Conservation (phyloP, 2,797 vertebrate species). For the Sebastes vulpes region DNA sequence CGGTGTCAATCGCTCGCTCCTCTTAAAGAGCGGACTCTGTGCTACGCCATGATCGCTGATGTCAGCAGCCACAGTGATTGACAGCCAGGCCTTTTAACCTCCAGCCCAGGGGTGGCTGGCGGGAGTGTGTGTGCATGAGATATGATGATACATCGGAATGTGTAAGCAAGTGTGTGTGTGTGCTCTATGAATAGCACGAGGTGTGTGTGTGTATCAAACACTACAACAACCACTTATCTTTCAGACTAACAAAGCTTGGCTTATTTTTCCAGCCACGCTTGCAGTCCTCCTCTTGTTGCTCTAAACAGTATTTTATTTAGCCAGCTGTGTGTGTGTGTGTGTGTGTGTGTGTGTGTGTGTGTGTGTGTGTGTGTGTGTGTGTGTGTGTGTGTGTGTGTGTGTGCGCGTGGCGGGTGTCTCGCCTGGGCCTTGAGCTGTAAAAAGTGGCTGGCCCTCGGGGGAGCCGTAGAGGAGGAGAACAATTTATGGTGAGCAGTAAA, state of each 20-base stretch:
- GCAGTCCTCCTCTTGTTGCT: slow-evolving; percentile 65
- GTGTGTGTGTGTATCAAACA: slow-evolving; percentile 19
- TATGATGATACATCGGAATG: slow-evolving; percentile 61
- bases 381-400: slow-evolving; percentile 3
- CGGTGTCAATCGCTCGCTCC: slow-evolving; percentile 74
- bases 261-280: slow-evolving; percentile 42
- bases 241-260: slow-evolving; percentile 49
- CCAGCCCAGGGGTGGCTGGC: slow-evolving; percentile 51
- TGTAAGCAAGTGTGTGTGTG: slow-evolving; percentile 17
- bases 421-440: slow-evolving; percentile 83
- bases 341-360: slow-evolving; percentile 1
- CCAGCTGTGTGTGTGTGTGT: no score
- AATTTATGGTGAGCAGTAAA: slow-evolving; percentile 93
- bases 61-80: slow-evolving; percentile 83
- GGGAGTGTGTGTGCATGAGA: slow-evolving; percentile 31
- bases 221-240: slow-evolving; percentile 28
- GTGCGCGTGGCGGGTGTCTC: slow-evolving; percentile 54
- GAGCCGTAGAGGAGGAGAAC: slow-evolving; percentile 87
- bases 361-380: background rate
- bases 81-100: slow-evolving; percentile 84
- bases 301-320: slow-evolving; percentile 74
- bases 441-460: slow-evolving; percentile 80
- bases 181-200: slow-evolving; percentile 1
- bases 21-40: slow-evolving; percentile 73
- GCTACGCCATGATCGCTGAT: slow-evolving; percentile 79